Conservation (phyloP, 1,140 invertebrate genomes). For the Pogonognathellus flavescens region DNA sequence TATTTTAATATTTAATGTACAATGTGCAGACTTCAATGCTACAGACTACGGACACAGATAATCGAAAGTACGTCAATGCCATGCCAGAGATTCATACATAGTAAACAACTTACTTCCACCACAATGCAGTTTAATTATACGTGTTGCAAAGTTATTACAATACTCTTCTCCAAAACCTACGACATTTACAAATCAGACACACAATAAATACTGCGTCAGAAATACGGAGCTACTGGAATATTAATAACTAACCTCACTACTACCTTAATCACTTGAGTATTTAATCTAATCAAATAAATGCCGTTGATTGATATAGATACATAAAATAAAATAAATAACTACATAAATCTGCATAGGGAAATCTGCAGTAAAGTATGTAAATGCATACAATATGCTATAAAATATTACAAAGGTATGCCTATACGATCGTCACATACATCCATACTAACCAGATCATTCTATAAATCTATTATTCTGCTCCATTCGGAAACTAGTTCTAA, state of each 20-base stretch:
- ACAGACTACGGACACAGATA: too few species aligned
- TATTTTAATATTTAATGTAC: too few species aligned
- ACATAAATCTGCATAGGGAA: not conserved
- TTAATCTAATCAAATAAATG: constrained; percentile 18
- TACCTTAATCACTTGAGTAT: not conserved
- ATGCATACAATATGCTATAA: too few species aligned
- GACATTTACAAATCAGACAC: not conserved
- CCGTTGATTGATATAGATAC: constrained; percentile 4
- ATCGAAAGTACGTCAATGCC: constrained; percentile 15
- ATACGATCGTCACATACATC: not conserved
- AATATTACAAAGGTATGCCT: too few species aligned
- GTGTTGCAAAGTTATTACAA: not conserved
- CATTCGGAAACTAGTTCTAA: not conserved
- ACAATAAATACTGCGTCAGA: not conserved
- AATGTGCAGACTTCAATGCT: too few species aligned
- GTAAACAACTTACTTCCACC: constrained; percentile 14
- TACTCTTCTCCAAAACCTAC: not conserved
- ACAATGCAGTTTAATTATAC: not conserved
- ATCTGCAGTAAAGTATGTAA: too few species aligned
- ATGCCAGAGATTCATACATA: not conserved
- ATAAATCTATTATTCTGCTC: not conserved
- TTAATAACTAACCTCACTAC: constrained; percentile 10
- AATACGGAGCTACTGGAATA: not conserved
- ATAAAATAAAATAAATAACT: not conserved
- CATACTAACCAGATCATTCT: not conserved